Percentiles rank a stretch among this genome's conserved stretches.
phyloP scores from a whole-genome alignment of 2,113 vertebrate species.

The Aleadryas rufinucha region DNA sequence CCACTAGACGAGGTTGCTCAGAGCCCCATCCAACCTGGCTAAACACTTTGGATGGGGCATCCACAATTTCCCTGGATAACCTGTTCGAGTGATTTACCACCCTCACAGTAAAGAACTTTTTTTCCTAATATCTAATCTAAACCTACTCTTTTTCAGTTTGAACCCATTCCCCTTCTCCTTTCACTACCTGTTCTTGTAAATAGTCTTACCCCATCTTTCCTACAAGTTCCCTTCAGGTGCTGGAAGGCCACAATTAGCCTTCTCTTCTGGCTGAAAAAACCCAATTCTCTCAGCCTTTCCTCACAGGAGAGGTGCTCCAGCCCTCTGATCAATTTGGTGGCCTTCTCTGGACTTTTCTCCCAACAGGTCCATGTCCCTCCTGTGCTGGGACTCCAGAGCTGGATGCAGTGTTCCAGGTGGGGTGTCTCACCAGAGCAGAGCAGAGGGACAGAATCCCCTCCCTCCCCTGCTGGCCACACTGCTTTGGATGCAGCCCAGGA shows the following conservation, averaged over 20 bases:
- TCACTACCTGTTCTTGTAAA: background rate
- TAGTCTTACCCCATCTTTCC: background rate
- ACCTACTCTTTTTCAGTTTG: background rate
- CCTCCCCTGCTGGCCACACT: background rate
- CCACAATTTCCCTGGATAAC: background rate
- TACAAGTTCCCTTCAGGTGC: background rate
- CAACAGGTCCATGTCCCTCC: no score
- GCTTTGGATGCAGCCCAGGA: background rate
- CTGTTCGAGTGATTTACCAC: accelerated
- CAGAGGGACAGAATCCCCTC: background rate
- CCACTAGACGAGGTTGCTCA: background rate
- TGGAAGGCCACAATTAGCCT: background rate
- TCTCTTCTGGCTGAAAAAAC: background rate
- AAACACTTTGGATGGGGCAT: background rate
- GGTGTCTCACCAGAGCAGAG: background rate
- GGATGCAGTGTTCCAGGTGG: background rate
- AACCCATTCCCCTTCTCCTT: background rate
- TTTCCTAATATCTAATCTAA: background rate
- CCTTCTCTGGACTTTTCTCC: background rate
- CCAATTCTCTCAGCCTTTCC: background rate
- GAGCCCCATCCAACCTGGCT: background rate
- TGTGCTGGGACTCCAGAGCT: background rate
- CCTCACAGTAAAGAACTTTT: background rate
- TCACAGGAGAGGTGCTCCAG: background rate
- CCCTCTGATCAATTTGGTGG: background rate